Base-by-base conservation (phyloP, 2,113 vertebrate species). In the Campylorhamphus procurvoides region DNA sequence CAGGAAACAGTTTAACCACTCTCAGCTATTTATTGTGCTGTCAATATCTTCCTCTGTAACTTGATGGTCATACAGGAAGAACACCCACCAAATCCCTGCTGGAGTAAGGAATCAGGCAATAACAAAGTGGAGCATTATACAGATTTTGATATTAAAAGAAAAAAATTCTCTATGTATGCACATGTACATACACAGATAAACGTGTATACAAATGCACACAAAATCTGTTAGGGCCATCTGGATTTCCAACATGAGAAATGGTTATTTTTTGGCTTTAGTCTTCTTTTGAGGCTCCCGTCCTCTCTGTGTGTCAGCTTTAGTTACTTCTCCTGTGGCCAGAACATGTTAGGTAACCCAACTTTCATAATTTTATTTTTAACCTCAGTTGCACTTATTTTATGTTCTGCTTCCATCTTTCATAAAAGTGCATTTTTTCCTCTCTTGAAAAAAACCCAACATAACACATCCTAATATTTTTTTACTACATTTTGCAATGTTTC, bases 201-300 rank as follows among this genome's bases (percentile, higher is more conserved):
- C 60, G 33, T 12, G 60, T 91, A 84, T 74, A 90, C 67, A 92
- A 92, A 92, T 46, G 67, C 71, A 87, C 62, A 73, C 39, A 87
- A 89, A 96, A 94, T 95, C 94, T 95, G 69, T 74, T 80, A 67
- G 24, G 78, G 78, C 81, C 84, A 91, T 91, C 87, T 93, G 87
- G 91, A 86, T 95, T 95, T 90, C 55, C 76, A 93, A 29, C 27
- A 56, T 19, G 10, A n/a, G 55, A 88, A 90, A 88, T n/a, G 24
- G 35, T 83, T 85, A 33, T 93, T 88, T 93, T 90, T 71, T 93
- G 55, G 63, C 42, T 91, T 93, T 91, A 83, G 33, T 50, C 42
- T 83, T 63, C 84, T 89, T 87, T 75, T 69, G 50, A 93, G 66
- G 25, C 40, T 89, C 66, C 29, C 37, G 42, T 76, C 39, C 55